Evolutionary conservation across 2,113 vertebrate species (phyloP).

Genomic region (Prietella phreatophila): DNA sequence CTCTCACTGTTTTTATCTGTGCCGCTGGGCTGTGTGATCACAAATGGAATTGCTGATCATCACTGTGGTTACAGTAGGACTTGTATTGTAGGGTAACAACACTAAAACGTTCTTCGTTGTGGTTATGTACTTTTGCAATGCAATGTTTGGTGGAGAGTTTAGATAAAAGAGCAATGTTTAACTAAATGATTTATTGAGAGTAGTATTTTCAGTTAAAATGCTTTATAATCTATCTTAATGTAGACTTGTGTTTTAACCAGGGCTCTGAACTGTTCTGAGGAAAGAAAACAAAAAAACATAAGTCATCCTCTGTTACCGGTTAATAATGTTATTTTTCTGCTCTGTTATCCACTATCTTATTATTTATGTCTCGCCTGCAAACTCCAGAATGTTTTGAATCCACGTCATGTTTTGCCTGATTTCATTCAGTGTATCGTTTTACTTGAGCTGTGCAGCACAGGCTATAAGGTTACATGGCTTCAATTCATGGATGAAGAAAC

Average conservation of each 20-base stretch:
- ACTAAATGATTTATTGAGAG: neutral
- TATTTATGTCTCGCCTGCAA: neutral
- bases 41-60: constrained; percentile 22
- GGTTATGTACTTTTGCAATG: neutral
- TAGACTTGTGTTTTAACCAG: neutral
- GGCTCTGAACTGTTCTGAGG: neutral
- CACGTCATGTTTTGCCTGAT: neutral
- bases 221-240: neutral
- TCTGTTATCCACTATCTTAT: neutral
- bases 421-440: neutral
- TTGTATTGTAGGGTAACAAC: neutral
- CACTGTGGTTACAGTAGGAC: constrained; percentile 30
- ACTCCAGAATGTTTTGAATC: neutral
- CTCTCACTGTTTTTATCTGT: constrained; percentile 50
- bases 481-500: neutral
- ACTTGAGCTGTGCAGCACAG: neutral
- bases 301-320: neutral
- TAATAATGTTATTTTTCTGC: neutral
- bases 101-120: neutral
- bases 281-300: neutral
- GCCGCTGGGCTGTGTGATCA: constrained; percentile 29
- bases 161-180: neutral
- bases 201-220: neutral
- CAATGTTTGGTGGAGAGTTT: neutral
- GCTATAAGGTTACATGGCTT: neutral